Percentiles rank a stretch among this genome's conserved stretches.
phyloP scores from a whole-genome alignment of 2,888 invertebrate genomes.

The Elmis aenea region DNA sequence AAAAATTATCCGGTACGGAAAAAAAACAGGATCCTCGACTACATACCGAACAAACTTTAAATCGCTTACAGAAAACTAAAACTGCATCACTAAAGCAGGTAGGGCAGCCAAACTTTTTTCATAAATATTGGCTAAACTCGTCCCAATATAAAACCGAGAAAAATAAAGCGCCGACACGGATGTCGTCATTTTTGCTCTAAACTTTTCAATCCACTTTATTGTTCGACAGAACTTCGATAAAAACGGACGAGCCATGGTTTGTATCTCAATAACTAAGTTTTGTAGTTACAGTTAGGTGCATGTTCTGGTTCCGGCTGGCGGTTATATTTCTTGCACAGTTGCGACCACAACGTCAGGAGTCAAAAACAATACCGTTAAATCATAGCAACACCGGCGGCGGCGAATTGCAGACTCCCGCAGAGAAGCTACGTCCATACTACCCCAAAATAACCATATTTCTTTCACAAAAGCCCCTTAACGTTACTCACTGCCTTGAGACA shows the following conservation, averaged over 20 bases:
- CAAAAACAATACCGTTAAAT: constrained; percentile 17
- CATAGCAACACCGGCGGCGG: constrained; percentile 15
- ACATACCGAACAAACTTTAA: constrained; percentile 5
- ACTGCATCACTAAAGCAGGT: constrained; percentile 9
- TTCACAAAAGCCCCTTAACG: no score
- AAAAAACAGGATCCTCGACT: background rate
- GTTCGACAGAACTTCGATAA: constrained; percentile 10
- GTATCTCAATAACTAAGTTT: constrained; percentile 19
- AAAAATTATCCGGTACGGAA: constrained; percentile 2
- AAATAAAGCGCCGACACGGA: constrained; percentile 8
- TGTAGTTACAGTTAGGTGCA: constrained; percentile 9
- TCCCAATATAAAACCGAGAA: constrained; percentile 7
- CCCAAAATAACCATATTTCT: no score
- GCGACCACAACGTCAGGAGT: constrained; percentile 4
- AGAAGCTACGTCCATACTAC: no score
- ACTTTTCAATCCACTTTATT: constrained; percentile 19
- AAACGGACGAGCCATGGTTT: constrained; percentile 7
- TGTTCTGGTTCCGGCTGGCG: constrained; percentile 9
- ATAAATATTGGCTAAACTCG: constrained; percentile 11
- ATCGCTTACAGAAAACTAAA: constrained; percentile 8
- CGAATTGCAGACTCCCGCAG: constrained; percentile 11
- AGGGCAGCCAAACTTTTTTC: constrained; percentile 11
- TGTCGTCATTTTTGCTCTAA: constrained; percentile 13
- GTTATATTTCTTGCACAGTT: constrained; percentile 8
- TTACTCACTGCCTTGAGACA: no score